phyloP scores from a whole-genome alignment of 2,888 invertebrate species.

The Cheilosia soror region DNA sequence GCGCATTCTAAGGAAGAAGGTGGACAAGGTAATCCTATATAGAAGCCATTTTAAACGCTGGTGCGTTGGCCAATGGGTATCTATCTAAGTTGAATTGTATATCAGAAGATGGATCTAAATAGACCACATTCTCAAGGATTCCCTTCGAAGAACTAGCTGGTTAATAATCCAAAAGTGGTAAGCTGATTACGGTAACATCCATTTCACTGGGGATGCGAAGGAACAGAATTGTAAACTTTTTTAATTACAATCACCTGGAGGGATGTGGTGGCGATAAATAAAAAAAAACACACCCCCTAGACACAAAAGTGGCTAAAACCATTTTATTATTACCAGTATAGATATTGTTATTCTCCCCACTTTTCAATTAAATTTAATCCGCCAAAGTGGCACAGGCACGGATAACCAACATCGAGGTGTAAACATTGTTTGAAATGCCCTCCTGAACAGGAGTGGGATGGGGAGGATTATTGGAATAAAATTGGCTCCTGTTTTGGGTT shows the following conservation, averaged over 20 bases:
- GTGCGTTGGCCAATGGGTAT: neutral
- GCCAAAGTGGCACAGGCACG: conserved; percentile 9
- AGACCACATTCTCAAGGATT: conserved; percentile 17
- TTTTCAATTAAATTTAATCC: conserved; percentile 61
- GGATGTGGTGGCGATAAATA: conserved; percentile 36
- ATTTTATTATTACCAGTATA: conserved; percentile 47
- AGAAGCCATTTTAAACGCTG: no score
- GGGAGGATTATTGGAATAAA: conserved; percentile 14
- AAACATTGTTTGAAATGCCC: neutral
- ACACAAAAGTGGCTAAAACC: conserved; percentile 24
- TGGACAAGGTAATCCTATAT: neutral
- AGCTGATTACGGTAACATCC: conserved; percentile 14
- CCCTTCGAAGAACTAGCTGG: neutral
- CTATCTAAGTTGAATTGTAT: neutral
- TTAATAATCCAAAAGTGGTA: neutral
- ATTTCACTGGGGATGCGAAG: neutral
- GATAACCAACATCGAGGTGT: conserved; percentile 8
- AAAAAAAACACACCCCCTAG: conserved; percentile 14
- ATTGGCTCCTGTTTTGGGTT: conserved; percentile 38
- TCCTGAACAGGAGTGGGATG: no score
- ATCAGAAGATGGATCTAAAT: neutral
- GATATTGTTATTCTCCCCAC: conserved; percentile 30
- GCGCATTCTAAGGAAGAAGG: neutral
- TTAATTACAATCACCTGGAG: conserved; percentile 57
- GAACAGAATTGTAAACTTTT: conserved; percentile 52